phyloP scores from a whole-genome alignment of 2,888 invertebrate genomes.

The Minunthozetes semirufus region DNA sequence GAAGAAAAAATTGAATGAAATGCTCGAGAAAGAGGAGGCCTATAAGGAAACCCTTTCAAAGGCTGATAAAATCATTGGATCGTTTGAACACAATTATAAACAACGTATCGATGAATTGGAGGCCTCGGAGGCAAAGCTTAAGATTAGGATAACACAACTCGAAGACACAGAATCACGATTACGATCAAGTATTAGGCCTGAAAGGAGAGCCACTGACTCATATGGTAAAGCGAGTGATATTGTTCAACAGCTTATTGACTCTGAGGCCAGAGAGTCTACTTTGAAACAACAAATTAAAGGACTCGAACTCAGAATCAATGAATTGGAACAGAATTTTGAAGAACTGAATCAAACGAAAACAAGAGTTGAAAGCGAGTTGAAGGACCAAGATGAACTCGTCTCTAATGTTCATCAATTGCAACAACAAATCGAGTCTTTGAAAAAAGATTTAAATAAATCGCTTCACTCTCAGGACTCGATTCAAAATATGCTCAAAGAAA shows the following conservation, averaged over 20 bases:
- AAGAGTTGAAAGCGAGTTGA: conserved; percentile 37
- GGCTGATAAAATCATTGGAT: conserved; percentile 43
- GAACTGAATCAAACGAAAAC: conserved; percentile 37
- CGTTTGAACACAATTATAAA: conserved; percentile 42
- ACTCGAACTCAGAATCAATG: conserved; percentile 36
- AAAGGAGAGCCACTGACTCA: conserved; percentile 32
- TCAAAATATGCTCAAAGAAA: conserved; percentile 26
- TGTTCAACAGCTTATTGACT: conserved; percentile 33
- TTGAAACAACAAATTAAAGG: conserved; percentile 37
- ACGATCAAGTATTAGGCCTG: conserved; percentile 34
- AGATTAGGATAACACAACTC: not conserved
- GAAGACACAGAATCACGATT: conserved; percentile 39
- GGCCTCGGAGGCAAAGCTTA: conserved; percentile 35
- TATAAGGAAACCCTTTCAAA: conserved; percentile 43
- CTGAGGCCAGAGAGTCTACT: conserved; percentile 38
- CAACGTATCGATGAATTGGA: conserved; percentile 40
- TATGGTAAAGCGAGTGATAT: conserved; percentile 30
- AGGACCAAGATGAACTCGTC: conserved; percentile 40
- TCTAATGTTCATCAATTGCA: conserved; percentile 45
- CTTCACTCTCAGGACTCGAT: conserved; percentile 38
- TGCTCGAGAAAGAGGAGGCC: conserved; percentile 40
- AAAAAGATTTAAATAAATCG: conserved; percentile 45
- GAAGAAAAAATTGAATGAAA: conserved; percentile 40
- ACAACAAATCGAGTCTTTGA: conserved; percentile 46
- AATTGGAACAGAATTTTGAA: conserved; percentile 35